Evolutionary conservation across 2,113 vertebrate genomes (phyloP).

Genomic region (Cinclus mexicanus): DNA sequence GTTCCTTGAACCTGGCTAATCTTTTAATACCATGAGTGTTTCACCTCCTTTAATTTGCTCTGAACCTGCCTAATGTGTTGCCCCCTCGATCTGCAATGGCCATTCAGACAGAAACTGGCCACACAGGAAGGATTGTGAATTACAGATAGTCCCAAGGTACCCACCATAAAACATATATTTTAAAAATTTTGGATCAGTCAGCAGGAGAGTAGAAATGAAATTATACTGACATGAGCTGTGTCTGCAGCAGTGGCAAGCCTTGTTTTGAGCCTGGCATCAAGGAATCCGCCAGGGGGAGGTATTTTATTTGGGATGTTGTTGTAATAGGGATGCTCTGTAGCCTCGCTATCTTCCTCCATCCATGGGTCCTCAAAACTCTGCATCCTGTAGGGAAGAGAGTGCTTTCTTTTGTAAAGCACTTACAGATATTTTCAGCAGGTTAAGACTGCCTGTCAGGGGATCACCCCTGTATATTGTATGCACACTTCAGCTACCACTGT

Average conservation of each 20-base stretch:
- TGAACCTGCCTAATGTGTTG: not conserved
- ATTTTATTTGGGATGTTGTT: conserved; percentile 93
- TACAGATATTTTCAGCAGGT: not conserved
- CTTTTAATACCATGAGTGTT: not conserved
- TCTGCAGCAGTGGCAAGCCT: conserved; percentile 73
- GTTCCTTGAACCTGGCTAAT: not conserved
- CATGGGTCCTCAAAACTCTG: conserved; percentile 93
- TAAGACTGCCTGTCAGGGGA: not conserved
- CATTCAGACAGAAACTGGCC: not conserved
- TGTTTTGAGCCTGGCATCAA: conserved; percentile 82
- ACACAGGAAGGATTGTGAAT: not conserved
- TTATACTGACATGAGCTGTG: conserved; percentile 75
- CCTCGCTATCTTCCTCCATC: conserved; percentile 87
- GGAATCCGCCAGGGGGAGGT: conserved; percentile 86
- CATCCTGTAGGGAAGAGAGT: conserved; percentile 75
- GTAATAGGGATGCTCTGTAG: conserved; percentile 88
- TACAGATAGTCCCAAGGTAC: not conserved
- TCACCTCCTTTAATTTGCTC: not conserved
- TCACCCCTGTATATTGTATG: not conserved
- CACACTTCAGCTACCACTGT: not conserved
- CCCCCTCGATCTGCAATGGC: not conserved
- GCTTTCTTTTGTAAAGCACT: not conserved
- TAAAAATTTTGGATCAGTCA: not conserved
- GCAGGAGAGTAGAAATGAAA: not conserved
- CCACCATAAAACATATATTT: not conserved